These are phyloP conservation scores for Gastrophysa polygoni DNA, from an alignment of 2,888 invertebrate genomes.

Conservation along the genomic window DNA sequence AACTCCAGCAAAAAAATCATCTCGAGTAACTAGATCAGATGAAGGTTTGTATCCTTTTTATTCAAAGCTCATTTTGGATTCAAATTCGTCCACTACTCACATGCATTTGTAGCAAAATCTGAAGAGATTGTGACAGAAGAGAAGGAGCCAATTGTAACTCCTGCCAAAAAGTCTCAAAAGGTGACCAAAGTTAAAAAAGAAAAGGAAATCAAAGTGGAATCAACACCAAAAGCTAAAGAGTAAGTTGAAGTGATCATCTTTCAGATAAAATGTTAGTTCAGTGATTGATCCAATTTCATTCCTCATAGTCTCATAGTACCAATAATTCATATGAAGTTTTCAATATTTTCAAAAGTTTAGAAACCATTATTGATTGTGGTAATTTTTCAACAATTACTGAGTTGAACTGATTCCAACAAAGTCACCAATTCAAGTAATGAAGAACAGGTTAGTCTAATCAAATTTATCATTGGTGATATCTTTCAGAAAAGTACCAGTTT, in stretches of 20 bases:
- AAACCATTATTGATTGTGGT: no score
- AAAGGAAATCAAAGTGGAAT: conserved; percentile 13
- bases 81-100: neutral
- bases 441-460: no score
- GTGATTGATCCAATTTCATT: no score
- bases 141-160: neutral
- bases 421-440: no score
- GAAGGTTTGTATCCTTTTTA: conserved; percentile 16
- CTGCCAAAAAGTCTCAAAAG: conserved; percentile 15
- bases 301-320: no score
- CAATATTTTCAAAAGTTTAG: no score
- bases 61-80: neutral
- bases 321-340: no score
- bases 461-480: no score
- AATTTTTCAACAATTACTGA: no score
- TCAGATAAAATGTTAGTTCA: neutral
- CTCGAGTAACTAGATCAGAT: conserved; percentile 17
- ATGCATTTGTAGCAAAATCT: neutral
- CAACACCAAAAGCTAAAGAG: conserved; percentile 7
- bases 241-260: conserved; percentile 15
- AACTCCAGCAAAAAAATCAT: conserved; percentile 26
- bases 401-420: no score
- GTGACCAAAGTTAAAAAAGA: conserved; percentile 5
- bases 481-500: conserved; percentile 26
- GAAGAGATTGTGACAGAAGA: conserved; percentile 5